Base-by-base conservation (phyloP, 2,888 invertebrate species). In the Cyclophora albipunctata region DNA sequence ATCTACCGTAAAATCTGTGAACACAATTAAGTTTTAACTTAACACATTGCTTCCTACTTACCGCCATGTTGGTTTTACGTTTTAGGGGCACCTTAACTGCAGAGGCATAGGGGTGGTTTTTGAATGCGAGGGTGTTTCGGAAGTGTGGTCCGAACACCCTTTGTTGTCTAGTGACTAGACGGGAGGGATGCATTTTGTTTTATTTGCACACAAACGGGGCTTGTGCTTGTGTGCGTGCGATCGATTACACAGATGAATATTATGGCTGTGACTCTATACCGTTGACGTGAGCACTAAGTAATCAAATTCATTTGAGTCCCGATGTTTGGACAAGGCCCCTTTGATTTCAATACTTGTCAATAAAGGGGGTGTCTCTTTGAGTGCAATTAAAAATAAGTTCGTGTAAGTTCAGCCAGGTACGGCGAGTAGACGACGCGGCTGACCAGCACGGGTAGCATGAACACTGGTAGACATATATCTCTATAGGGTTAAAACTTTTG, bases 161-260 rank as follows among this genome's bases (percentile, higher is more conserved):
- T 86, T 86, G 86, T 86, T 85, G 86, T 86, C 86, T 86, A 78
- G 75, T 62, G 78, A 75, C 81, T 79, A 82, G 84, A 81, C 84
- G 69, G 68, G 62, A 66, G 75, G 79, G 73, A 51, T 74, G 73
- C 76, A 73, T 81, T 84, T 84, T 83, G 82, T 82, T 85, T 84
- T 84, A 83, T 85, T 85, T 84, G 80, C 66, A 59, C 67, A 63
- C 67, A 62, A 64, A 68, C 69, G 63, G 68, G 67, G 54, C 51
- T 48, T 55, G 67, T 67, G 64, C 51, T 46, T 67, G 63, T 65
- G 64, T 62, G 68, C 52, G 63, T 60, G 34, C 62, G 68, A 77
- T 78, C 74, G 73, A 75, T 74, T 64, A 45, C 20, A 41, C 45
- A 52, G 53, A 55, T 55, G 53, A 53, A 56, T 46, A 49, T 50